Evolutionary conservation across 2,113 vertebrate species (phyloP).

Genomic region (Manacus vitellinus): DNA sequence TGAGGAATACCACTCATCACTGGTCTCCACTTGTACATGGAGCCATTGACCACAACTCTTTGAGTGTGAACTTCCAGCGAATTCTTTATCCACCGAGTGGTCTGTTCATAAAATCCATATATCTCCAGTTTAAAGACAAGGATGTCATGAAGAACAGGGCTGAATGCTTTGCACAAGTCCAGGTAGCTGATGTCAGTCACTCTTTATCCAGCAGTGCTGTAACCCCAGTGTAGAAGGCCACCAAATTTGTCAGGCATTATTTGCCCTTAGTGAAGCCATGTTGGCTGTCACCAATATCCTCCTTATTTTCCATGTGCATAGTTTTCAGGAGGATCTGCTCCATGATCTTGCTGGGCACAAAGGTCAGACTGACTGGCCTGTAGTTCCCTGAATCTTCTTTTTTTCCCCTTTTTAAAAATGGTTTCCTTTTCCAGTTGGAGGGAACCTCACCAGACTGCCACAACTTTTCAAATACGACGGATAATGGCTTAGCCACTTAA

Average conservation of each 20-base stretch:
- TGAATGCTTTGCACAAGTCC: neutral
- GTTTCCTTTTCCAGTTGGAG: neutral
- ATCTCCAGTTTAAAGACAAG: neutral
- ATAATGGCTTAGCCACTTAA: neutral
- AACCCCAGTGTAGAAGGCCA: neutral
- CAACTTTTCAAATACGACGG: neutral
- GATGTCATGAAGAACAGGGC: neutral
- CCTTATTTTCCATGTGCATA: neutral
- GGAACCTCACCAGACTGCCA: neutral
- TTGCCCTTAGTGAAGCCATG: neutral
- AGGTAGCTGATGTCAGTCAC: neutral
- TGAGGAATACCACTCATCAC: neutral
- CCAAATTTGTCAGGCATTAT: neutral
- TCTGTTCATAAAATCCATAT: accelerated
- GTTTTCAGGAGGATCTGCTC: neutral
- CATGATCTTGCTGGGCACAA: neutral
- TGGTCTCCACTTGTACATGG: neutral
- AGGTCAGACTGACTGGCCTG: neutral
- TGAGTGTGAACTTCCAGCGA: neutral
- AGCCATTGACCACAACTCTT: neutral
- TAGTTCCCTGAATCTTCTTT: neutral
- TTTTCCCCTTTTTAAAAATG: neutral
- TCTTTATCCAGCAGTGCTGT: neutral
- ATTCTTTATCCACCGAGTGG: neutral
- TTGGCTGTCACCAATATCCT: neutral